Conservation (phyloP, 2,888 invertebrate genomes). For the Ptilodon capucinus region DNA sequence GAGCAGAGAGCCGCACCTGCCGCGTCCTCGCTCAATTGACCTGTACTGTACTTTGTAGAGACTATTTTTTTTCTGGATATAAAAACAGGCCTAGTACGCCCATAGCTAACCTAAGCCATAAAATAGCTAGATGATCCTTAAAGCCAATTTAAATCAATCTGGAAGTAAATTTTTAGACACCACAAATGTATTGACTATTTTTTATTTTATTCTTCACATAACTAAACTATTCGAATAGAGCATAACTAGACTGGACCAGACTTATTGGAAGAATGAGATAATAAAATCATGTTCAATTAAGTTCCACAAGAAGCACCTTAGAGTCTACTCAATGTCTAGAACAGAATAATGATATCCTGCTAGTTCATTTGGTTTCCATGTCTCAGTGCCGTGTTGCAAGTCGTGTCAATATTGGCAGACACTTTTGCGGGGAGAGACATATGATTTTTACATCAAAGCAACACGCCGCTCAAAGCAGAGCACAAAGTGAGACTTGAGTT, state of each 20-base stretch:
- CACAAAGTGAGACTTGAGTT: slow-evolving; percentile 47
- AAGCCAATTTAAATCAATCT: too few species aligned
- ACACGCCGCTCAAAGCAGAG: slow-evolving; percentile 42
- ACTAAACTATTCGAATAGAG: too few species aligned
- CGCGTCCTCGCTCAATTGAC: slow-evolving; percentile 21
- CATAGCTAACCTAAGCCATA: too few species aligned
- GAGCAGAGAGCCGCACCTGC: slow-evolving; percentile 8
- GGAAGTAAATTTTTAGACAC: too few species aligned
- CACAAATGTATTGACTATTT: too few species aligned
- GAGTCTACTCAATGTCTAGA: too few species aligned
- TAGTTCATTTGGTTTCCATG: slow-evolving; percentile 2
- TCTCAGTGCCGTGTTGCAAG: slow-evolving; percentile 21
- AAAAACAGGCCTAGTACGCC: neutral
- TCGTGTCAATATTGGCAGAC: slow-evolving; percentile 69
- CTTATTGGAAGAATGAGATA: too few species aligned
- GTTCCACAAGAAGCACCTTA: too few species aligned
- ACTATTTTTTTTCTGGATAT: slow-evolving; percentile 1
- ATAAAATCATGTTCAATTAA: too few species aligned
- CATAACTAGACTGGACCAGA: too few species aligned
- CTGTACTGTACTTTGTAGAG: slow-evolving; percentile 10
- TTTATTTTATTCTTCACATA: too few species aligned
- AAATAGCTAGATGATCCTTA: too few species aligned
- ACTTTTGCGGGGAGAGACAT: slow-evolving; percentile 53
- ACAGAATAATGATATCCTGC: slow-evolving; percentile 17
- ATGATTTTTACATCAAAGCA: slow-evolving; percentile 77